phyloP scores from a whole-genome alignment of 1,140 invertebrate species.

The Eufriesea mexicana region DNA sequence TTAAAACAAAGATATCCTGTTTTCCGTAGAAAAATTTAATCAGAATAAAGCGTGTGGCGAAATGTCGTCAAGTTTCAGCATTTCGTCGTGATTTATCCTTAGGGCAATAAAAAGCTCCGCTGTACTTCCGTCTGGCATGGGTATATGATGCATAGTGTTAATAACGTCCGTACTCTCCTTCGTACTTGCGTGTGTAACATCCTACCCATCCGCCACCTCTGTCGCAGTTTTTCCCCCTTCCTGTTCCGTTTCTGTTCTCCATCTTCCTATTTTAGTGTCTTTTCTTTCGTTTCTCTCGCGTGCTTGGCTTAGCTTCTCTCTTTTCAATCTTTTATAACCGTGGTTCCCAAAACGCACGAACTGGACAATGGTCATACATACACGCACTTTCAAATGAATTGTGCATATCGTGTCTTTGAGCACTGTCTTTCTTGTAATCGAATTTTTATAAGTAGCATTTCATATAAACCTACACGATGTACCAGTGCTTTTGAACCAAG shows the following conservation, averaged over 20 bases:
- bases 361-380: background rate
- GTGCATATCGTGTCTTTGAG: background rate
- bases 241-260: background rate
- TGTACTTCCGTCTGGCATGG: slow-evolving; percentile 31
- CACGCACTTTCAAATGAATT: background rate
- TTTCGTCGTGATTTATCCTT: slow-evolving; percentile 68
- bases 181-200: slow-evolving; percentile 25
- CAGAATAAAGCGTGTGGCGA: slow-evolving; percentile 39
- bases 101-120: slow-evolving; percentile 66
- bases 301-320: background rate
- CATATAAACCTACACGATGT: too few relatives aligned
- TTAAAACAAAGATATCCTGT: background rate
- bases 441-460: background rate
- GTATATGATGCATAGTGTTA: slow-evolving; percentile 74
- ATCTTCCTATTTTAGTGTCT: background rate
- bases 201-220: slow-evolving; percentile 8
- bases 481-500: background rate
- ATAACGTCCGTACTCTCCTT: slow-evolving; percentile 65
- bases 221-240: slow-evolving; percentile 36
- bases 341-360: background rate
- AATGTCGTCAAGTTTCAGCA: slow-evolving; percentile 55
- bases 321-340: background rate
- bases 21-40: slow-evolving; percentile 51
- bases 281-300: background rate
- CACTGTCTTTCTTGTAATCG: background rate